phyloP scores from a whole-genome alignment of 2,797 vertebrate species.

The Petrocephalus sullivani region DNA sequence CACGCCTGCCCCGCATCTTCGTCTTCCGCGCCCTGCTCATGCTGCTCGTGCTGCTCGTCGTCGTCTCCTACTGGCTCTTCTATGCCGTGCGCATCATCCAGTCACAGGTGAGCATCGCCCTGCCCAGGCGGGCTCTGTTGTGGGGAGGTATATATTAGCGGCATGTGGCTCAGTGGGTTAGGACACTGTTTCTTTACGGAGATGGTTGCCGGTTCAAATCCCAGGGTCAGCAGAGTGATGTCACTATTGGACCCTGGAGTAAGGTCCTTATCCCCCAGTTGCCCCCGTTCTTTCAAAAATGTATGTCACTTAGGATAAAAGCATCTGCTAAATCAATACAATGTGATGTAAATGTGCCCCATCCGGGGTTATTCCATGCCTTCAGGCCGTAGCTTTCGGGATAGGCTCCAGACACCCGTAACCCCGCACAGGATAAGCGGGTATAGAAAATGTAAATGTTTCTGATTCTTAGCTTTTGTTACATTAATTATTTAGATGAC shows the following conservation, averaged over 20 bases:
- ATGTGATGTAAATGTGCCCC: not conserved
- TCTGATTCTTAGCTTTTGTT: not conserved
- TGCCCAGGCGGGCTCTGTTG: not conserved
- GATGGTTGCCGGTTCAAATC: not conserved
- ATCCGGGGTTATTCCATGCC: not conserved
- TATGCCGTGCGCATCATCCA: constrained; percentile 92
- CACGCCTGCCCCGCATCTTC: constrained; percentile 77
- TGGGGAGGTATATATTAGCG: not conserved
- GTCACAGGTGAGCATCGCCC: constrained; percentile 56
- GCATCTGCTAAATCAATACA: not conserved
- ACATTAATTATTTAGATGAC: not conserved
- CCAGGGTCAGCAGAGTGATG: not conserved
- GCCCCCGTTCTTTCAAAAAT: not conserved
- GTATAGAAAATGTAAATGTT: not conserved
- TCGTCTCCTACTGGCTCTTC: constrained; percentile 96
- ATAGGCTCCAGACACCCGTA: not conserved
- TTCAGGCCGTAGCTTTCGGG: not conserved
- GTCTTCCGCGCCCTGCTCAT: constrained; percentile 82
- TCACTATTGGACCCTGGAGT: not conserved
- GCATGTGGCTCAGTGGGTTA: not conserved
- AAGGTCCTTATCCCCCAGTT: not conserved
- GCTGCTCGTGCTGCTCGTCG: constrained; percentile 84
- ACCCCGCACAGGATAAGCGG: not conserved
- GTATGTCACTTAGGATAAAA: not conserved
- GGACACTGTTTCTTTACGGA: not conserved